Evolutionary conservation across 2,888 invertebrate species (phyloP).

Genomic region (Hirtodrosophila alboralis): DNA sequence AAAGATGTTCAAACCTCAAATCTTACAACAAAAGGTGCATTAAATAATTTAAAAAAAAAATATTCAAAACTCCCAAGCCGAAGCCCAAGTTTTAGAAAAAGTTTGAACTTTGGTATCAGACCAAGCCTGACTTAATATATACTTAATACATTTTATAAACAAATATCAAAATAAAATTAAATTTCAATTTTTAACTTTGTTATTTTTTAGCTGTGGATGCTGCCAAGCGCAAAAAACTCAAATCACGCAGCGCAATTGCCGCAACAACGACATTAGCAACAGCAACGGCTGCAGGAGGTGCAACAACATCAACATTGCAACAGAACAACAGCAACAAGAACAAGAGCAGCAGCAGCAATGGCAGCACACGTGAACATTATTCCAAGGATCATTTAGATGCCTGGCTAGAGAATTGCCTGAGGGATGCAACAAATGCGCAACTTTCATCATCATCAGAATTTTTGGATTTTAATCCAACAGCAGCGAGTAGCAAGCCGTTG

Average conservation of each 20-base stretch:
- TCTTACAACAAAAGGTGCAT: no score
- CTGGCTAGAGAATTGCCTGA: constrained; percentile 83
- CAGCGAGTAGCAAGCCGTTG: constrained; percentile 37
- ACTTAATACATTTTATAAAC: no score
- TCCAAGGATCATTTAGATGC: constrained; percentile 83
- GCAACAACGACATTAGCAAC: constrained; percentile 33
- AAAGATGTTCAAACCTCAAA: no score
- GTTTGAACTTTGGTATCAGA: no score
- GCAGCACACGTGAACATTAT: constrained; percentile 59
- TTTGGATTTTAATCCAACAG: constrained; percentile 82
- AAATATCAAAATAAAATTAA: constrained; percentile 12
- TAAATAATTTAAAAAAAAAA: no score
- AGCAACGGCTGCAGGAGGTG: constrained; percentile 42
- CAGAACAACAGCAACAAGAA: constrained; percentile 24
- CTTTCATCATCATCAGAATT: constrained; percentile 84
- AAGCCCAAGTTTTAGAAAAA: no score
- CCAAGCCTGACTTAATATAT: no score
- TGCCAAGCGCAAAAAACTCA: constrained; percentile 82
- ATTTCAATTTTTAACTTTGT: constrained; percentile 14
- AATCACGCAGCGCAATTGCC: constrained; percentile 79
- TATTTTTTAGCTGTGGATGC: constrained; percentile 68
- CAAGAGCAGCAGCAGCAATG: constrained; percentile 52
- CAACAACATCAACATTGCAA: constrained; percentile 17
- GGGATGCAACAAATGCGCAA: constrained; percentile 82
- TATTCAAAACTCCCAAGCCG: no score